These are phyloP conservation scores for Heterochromis multidens DNA, from an alignment of 2,113 vertebrate genomes.

Conservation along the genomic window DNA sequence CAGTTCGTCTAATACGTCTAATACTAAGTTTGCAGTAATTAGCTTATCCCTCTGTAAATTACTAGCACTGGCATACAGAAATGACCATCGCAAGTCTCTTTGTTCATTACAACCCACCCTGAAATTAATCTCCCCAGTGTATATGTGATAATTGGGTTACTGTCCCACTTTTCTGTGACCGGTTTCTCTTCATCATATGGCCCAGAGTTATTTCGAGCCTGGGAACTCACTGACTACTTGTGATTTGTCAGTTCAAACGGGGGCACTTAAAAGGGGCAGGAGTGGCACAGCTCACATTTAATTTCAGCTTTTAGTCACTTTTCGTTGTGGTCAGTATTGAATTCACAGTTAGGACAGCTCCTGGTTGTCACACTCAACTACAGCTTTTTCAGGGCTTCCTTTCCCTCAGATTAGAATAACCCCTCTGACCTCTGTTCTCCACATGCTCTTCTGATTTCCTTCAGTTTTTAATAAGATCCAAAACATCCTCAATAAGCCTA, in stretches of 20 bases:
- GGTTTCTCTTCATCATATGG: slow-evolving; percentile 14
- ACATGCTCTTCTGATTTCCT: background rate
- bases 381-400: background rate
- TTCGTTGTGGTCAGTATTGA: background rate
- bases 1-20: background rate
- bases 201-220: slow-evolving; percentile 30
- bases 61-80: background rate
- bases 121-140: background rate
- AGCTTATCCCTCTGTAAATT: background rate
- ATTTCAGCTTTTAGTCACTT: background rate
- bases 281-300: background rate
- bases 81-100: background rate
- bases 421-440: background rate
- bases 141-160: slow-evolving; percentile 48
- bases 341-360: background rate
- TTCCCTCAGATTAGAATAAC: background rate
- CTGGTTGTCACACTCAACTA: background rate
- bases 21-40: background rate
- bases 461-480: background rate
- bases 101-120: background rate
- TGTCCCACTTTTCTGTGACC: slow-evolving; percentile 57
- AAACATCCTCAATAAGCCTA: background rate
- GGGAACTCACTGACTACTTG: slow-evolving; percentile 12
- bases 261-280: background rate
- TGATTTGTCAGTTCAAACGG: background rate